These are phyloP conservation scores for Zeus faber DNA, from an alignment of 2,113 vertebrate genomes.

Conservation along the genomic window DNA sequence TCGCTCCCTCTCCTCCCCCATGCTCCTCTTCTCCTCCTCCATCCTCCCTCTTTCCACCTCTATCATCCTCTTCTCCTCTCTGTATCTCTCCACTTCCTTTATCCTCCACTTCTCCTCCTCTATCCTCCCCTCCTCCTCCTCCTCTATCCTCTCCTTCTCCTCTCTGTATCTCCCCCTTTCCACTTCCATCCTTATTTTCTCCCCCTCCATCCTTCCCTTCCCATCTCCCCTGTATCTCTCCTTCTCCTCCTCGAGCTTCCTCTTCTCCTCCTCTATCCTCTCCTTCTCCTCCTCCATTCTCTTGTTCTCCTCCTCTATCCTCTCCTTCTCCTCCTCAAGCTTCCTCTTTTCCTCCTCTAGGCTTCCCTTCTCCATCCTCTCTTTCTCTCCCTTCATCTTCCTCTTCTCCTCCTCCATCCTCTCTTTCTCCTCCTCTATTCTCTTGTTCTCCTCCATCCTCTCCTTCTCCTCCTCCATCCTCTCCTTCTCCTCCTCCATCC, in stretches of 20 bases:
- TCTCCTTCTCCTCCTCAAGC: conserved; percentile 9
- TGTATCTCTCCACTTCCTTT: not conserved
- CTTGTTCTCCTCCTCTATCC: conserved; percentile 17
- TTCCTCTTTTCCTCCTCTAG: conserved; percentile 4
- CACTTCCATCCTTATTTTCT: conserved; percentile 11
- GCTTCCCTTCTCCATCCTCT: too few species aligned
- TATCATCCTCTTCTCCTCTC: too few species aligned
- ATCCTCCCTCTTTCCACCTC: too few species aligned
- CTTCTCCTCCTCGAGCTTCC: not conserved
- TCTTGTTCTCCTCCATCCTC: conserved; percentile 8
- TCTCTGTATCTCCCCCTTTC: conserved; percentile 10
- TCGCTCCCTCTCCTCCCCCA: too few species aligned
- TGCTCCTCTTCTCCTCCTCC: too few species aligned
- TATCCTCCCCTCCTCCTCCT: conserved; percentile 18
- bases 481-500: conserved; percentile 9
- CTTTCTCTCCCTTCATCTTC: conserved; percentile 15
- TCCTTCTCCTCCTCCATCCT: conserved; percentile 7
- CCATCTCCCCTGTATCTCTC: conserved; percentile 14
- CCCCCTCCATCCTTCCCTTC: conserved; percentile 21
- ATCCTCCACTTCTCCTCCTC: conserved; percentile 9
- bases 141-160: conserved; percentile 14
- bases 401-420: not conserved
- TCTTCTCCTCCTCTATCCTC: too few species aligned
- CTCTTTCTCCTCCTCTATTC: conserved; percentile 1
- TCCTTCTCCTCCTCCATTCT: conserved; percentile 17